These are phyloP conservation scores for Merluccius polli DNA, from an alignment of 2,797 vertebrate genomes.

Conservation along the genomic window DNA sequence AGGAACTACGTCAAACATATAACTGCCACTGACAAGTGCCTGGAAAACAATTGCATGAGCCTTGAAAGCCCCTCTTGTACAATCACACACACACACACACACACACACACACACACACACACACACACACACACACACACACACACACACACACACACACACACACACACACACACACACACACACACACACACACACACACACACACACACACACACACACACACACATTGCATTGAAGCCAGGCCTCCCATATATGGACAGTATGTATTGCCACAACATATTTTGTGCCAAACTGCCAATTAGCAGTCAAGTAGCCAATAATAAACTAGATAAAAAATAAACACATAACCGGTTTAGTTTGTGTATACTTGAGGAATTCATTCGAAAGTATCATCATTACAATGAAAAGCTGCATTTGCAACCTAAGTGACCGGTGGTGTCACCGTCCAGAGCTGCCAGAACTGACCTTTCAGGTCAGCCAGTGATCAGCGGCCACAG, in stretches of 20 bases:
- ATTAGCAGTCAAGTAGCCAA: not conserved
- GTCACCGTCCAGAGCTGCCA: not conserved
- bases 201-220: not conserved
- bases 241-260: not conserved
- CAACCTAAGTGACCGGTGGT: not conserved
- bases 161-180: not conserved
- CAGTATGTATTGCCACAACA: not conserved
- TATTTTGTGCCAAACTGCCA: not conserved
- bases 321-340: not conserved
- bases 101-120: not conserved
- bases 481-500: slow-evolving; percentile 22
- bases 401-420: not conserved
- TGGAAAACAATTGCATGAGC: not conserved
- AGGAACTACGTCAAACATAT: not conserved
- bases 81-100: not conserved
- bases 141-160: not conserved
- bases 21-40: not conserved
- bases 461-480: slow-evolving; percentile 17
- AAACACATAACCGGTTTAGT: no score
- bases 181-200: not conserved
- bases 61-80: not conserved
- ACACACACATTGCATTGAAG: not conserved
- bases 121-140: not conserved
- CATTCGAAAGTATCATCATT: no score
- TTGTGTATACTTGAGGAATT: no score